A percentile compares a stretch with the other conserved stretches of the same genome.
Evolutionary conservation across 2,113 vertebrate genomes (phyloP).

Genomic region (Crotalus viridis): DNA sequence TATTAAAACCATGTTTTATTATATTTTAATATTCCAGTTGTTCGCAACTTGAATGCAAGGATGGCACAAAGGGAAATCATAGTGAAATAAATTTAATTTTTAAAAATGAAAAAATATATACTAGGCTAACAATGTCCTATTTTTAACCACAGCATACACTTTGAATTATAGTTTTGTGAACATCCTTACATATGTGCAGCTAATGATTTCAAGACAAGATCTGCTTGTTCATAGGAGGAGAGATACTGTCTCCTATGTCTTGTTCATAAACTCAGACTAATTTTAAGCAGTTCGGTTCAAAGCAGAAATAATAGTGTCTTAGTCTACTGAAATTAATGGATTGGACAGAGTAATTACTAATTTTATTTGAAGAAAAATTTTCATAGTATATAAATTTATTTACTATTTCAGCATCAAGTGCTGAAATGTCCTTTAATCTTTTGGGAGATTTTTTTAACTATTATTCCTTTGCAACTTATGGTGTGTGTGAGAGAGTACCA

Average conservation of each 20-base stretch:
- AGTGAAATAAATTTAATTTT: neutral
- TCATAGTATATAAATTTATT: neutral
- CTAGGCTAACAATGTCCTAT: neutral
- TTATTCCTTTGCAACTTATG: neutral
- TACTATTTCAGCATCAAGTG: neutral
- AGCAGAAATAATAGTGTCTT: neutral
- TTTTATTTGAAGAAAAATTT: neutral
- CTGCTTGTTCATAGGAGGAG: too few relatives aligned
- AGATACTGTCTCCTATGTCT: neutral
- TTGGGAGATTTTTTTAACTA: neutral
- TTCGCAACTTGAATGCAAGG: neutral
- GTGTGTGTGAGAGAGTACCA: neutral
- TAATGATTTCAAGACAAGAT: neutral
- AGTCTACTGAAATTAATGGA: neutral
- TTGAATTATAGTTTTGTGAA: neutral
- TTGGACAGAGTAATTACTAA: neutral
- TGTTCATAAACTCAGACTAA: neutral
- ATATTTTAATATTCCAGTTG: neutral
- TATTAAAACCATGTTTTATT: neutral
- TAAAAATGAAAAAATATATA: neutral
- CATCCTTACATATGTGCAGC: neutral
- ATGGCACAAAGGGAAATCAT: neutral
- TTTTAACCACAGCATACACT: neutral
- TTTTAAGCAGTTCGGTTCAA: neutral
- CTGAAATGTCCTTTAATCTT: neutral